Conservation (phyloP, 2,888 invertebrate species). For the Scaptomyza polygonia region DNA sequence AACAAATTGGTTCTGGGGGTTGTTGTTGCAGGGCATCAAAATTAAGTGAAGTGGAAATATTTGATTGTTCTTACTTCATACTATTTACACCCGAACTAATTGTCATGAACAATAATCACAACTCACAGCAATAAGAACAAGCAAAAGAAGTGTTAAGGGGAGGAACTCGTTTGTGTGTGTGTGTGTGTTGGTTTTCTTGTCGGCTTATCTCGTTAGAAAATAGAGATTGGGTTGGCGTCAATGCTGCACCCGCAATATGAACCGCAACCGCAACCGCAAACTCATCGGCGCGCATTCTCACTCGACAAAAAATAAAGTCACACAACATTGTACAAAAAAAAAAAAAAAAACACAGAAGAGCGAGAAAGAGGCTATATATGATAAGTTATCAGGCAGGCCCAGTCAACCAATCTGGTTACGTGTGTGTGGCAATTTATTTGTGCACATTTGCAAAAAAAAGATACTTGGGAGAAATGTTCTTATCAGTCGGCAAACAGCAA, state of each 20-base stretch:
- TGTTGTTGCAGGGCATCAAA: neutral
- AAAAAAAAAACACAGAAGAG: no score
- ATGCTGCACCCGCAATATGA: conserved; percentile 36
- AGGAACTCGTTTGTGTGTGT: conserved; percentile 48
- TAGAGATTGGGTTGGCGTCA: conserved; percentile 51
- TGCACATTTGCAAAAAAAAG: conserved; percentile 6
- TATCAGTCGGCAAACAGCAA: conserved; percentile 19
- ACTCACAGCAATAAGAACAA: neutral
- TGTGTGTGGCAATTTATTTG: conserved; percentile 10
- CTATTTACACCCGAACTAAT: conserved; percentile 16
- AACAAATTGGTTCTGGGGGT: neutral
- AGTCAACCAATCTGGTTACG: conserved; percentile 8
- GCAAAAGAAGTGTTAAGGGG: conserved; percentile 1
- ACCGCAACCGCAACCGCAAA: neutral
- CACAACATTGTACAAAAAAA: neutral
- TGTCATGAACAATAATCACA: conserved; percentile 34
- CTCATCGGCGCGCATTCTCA: neutral
- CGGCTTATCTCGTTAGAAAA: conserved; percentile 41
- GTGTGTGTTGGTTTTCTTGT: no score
- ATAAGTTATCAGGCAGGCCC: conserved; percentile 30
- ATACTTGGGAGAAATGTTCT: conserved; percentile 7
- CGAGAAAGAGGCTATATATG: conserved; percentile 20
- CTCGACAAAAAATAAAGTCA: neutral
- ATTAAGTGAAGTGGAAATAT: conserved; percentile 13
- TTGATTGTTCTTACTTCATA: conserved; percentile 24